phyloP scores from a whole-genome alignment of 2,113 vertebrate species.

The Platysteira castanea region DNA sequence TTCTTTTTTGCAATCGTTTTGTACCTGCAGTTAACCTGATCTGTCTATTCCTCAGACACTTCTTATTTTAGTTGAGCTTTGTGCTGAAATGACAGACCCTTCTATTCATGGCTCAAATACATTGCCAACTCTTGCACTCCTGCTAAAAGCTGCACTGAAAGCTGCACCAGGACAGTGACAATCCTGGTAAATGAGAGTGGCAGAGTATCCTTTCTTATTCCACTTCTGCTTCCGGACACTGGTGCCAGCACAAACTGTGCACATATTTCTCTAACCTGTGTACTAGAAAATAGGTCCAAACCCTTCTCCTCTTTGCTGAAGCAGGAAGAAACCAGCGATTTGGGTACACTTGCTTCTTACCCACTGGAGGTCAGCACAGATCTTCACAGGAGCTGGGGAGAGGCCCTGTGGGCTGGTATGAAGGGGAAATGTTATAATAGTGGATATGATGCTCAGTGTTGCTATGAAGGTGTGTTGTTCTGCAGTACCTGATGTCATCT shows the following conservation, averaged over 20 bases:
- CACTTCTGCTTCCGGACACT: neutral
- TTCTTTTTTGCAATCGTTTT: neutral
- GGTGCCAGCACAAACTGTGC: neutral
- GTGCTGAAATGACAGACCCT: neutral
- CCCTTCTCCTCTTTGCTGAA: neutral
- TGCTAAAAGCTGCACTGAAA: neutral
- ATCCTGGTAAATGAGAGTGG: neutral
- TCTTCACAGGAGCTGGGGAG: neutral
- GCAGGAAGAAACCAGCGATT: neutral
- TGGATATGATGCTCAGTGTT: neutral
- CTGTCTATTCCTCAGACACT: neutral
- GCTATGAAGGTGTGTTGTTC: neutral
- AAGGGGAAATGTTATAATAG: neutral
- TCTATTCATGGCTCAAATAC: neutral
- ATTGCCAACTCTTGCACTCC: neutral
- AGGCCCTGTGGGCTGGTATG: neutral
- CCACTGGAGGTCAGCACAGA: constrained; percentile 57
- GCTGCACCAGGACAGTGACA: neutral
- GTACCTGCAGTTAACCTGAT: neutral
- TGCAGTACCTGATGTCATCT: neutral
- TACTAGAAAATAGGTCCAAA: neutral
- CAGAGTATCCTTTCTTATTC: neutral
- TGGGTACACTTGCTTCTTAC: neutral
- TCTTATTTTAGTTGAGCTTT: neutral
- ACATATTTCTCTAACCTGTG: neutral